Conservation (phyloP, 2,113 vertebrate genomes). For the Thamnophis sirtalis region DNA sequence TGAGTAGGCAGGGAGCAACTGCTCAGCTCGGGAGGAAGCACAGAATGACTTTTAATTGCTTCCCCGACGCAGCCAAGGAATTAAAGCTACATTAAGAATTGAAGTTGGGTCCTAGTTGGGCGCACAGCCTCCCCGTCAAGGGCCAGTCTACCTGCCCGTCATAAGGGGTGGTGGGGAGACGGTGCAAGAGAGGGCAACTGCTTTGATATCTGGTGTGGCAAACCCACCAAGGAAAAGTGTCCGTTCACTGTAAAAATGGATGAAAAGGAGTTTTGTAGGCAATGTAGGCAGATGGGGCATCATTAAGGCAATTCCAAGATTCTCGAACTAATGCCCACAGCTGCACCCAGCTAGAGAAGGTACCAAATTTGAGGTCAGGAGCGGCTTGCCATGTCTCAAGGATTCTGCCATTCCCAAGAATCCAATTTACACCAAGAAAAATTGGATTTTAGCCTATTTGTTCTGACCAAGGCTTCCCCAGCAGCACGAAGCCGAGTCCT, state of each 20-base stretch:
- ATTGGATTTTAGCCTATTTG: neutral
- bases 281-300: neutral
- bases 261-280: neutral
- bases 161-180: neutral
- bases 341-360: neutral
- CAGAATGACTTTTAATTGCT: neutral
- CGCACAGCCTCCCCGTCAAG: neutral
- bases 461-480: too few species aligned
- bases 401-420: neutral
- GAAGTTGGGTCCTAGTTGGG: neutral
- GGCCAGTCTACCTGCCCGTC: neutral
- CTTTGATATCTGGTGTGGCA: neutral
- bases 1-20: neutral
- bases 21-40: neutral
- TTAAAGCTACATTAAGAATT: neutral
- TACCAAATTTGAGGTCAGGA: neutral
- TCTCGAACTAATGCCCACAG: neutral
- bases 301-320: neutral
- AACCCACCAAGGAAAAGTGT: neutral
- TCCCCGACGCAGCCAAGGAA: neutral
- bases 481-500: too few species aligned
- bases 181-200: neutral
- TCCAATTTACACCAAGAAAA: neutral
- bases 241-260: neutral
- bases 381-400: neutral